Conservation (phyloP, 2,888 invertebrate genomes). For the Diarsia dahlii region DNA sequence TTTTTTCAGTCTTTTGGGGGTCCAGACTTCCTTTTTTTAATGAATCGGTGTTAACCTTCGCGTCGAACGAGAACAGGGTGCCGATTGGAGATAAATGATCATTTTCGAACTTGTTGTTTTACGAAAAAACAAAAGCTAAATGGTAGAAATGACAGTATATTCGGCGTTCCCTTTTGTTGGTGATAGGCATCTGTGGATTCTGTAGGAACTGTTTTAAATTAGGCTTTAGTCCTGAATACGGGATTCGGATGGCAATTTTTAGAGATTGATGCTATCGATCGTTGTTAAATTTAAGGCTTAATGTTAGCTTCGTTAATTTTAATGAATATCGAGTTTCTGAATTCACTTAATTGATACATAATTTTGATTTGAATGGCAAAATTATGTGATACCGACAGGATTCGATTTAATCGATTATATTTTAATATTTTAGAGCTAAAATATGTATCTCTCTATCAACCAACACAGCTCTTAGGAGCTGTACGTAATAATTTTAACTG, state of each 20-base stretch:
- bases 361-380: conserved; percentile 17
- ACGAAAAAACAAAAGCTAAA: conserved; percentile 71
- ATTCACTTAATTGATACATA: conserved; percentile 22
- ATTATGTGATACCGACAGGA: conserved; percentile 6
- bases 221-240: conserved; percentile 64
- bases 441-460: neutral
- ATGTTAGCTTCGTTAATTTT: conserved; percentile 37
- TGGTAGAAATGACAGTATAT: conserved; percentile 87
- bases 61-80: conserved; percentile 89
- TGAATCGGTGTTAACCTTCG: conserved; percentile 90
- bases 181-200: conserved; percentile 80
- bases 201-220: conserved; percentile 76
- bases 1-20: conserved; percentile 90
- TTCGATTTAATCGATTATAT: neutral
- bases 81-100: conserved; percentile 88
- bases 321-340: conserved; percentile 16
- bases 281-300: conserved; percentile 3
- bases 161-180: conserved; percentile 77
- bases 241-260: conserved; percentile 29
- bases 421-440: conserved; percentile 4
- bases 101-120: conserved; percentile 71
- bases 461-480: neutral
- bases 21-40: conserved; percentile 88
- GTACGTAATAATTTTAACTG: conserved; percentile 7
- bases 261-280: conserved; percentile 32